Conservation (phyloP, 2,888 invertebrate species). For the Theretra japonica region DNA sequence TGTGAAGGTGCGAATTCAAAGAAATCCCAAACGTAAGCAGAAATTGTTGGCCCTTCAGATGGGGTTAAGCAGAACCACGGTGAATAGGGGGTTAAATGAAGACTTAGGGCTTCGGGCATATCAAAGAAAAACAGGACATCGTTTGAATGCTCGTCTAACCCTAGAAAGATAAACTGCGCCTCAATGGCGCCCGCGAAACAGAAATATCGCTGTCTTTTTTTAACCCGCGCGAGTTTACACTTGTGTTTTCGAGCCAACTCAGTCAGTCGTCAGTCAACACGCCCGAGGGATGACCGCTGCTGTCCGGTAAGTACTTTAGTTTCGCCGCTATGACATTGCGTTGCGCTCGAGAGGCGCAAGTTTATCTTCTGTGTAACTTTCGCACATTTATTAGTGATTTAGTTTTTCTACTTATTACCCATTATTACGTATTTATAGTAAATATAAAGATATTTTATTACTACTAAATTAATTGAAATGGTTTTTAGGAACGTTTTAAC, state of each 20-base stretch:
- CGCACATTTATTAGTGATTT: constrained; percentile 32
- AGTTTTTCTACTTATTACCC: constrained; percentile 32
- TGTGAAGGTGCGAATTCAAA: too few relatives aligned
- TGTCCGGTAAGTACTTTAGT: constrained; percentile 35
- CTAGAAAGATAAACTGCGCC: too few relatives aligned
- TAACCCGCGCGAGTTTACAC: too few relatives aligned
- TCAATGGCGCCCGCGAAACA: constrained; percentile 24
- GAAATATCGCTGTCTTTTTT: too few relatives aligned
- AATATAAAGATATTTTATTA: constrained; percentile 31
- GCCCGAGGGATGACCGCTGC: constrained; percentile 34
- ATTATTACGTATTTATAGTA: constrained; percentile 30
- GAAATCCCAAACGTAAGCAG: too few relatives aligned
- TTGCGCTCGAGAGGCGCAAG: constrained; percentile 33
- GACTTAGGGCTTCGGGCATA: too few relatives aligned
- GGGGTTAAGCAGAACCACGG: too few relatives aligned
- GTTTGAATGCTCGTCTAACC: too few relatives aligned
- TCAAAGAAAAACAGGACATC: too few relatives aligned
- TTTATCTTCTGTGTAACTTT: constrained; percentile 37
- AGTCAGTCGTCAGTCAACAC: constrained; percentile 37
- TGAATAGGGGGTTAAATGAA: too few relatives aligned
- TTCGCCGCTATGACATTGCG: constrained; percentile 32
- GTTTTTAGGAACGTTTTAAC: constrained; percentile 33
- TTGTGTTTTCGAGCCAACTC: constrained; percentile 34
- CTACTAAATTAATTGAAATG: constrained; percentile 30
- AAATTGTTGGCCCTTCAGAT: too few relatives aligned